Conservation (phyloP, 2,888 invertebrate genomes). For the Neelides folsomi region DNA sequence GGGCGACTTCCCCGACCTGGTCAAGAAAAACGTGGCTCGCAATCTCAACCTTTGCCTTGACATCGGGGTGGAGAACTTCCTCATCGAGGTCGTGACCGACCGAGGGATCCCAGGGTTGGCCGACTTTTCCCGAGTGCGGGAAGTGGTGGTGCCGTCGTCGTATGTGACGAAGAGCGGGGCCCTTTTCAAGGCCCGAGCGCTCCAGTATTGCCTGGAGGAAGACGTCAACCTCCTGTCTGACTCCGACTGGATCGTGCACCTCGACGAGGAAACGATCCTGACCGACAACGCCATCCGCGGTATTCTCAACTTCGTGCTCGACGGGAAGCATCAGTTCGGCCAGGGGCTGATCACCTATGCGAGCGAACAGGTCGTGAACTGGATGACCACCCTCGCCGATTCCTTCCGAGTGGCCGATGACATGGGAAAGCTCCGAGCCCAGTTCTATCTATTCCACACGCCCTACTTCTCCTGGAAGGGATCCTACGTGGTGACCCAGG, state of each 20-base stretch:
- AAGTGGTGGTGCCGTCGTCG: conserved; percentile 72
- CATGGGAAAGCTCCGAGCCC: conserved; percentile 88
- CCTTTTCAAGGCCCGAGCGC: conserved; percentile 81
- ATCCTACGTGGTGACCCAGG: conserved; percentile 92
- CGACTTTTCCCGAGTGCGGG: conserved; percentile 60
- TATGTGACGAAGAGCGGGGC: conserved; percentile 85
- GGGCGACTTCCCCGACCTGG: conserved; percentile 83
- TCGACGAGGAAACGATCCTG: conserved; percentile 89
- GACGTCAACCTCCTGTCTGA: conserved; percentile 70
- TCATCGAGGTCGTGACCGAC: conserved; percentile 91
- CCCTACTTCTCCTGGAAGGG: conserved; percentile 97
- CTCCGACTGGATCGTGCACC: conserved; percentile 91
- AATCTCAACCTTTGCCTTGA: conserved; percentile 78
- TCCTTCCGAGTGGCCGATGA: conserved; percentile 93
- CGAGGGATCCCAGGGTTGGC: conserved; percentile 55
- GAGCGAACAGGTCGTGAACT: conserved; percentile 89
- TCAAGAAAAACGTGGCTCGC: conserved; percentile 68
- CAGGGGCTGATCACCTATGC: conserved; percentile 93
- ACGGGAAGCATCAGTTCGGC: conserved; percentile 88
- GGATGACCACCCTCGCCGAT: conserved; percentile 91
- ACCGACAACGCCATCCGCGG: conserved; percentile 83
- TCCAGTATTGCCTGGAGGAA: conserved; percentile 89
- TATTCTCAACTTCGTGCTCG: conserved; percentile 82
- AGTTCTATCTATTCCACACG: conserved; percentile 84
- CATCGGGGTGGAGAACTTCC: conserved; percentile 84